A percentile compares a stretch with the other conserved stretches of the same genome.
Evolutionary conservation across 2,797 vertebrate species (phyloP).

Genomic region (Borostomias antarcticus): DNA sequence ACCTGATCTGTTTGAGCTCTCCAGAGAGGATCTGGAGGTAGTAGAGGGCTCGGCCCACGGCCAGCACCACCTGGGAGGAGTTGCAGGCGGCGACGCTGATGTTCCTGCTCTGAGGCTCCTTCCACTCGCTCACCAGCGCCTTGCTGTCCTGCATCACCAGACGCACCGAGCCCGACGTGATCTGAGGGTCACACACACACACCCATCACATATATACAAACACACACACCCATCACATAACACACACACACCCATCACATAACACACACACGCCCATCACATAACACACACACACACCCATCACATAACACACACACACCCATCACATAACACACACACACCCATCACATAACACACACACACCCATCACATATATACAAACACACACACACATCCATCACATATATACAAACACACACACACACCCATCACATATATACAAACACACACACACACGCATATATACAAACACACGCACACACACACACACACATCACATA

Average conservation of each 20-base stretch:
- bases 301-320: neutral
- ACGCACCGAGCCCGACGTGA: constrained; percentile 94
- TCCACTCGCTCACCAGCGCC: constrained; percentile 94
- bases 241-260: constrained; percentile 1
- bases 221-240: neutral
- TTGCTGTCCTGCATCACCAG: constrained; percentile 96
- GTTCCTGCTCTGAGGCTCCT: constrained; percentile 96
- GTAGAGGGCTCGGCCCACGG: constrained; percentile 92
- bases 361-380: no score
- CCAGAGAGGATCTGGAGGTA: constrained; percentile 94
- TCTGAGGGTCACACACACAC: constrained; percentile 72
- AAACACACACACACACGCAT: no score
- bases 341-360: no score
- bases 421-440: no score
- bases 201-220: neutral
- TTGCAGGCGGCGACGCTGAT: constrained; percentile 98
- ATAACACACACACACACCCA: no score
- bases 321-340: neutral
- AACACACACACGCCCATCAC: no score
- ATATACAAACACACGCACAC: no score
- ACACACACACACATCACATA: no score
- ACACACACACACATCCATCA: neutral
- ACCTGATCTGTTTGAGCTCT: constrained; percentile 97
- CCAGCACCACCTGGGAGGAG: constrained; percentile 94
- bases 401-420: no score